Base-by-base conservation (phyloP, 2,888 invertebrate species). In the Zhuqinia jingwanae region DNA sequence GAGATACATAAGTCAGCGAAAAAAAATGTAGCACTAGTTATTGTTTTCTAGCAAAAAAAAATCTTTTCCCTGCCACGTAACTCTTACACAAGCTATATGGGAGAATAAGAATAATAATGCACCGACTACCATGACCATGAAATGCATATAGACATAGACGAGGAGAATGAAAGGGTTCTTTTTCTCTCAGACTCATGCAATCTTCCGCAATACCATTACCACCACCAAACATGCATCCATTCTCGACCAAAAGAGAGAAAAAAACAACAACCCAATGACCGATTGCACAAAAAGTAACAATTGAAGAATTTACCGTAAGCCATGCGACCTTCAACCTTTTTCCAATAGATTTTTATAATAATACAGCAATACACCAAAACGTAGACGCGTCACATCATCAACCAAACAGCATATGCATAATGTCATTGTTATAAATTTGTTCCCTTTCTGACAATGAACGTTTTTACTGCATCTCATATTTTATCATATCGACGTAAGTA, bases 381-480 rank as follows among this genome's bases (percentile, higher is more conserved):
- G 22, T 36, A 42, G 68, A 70, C 0, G 22, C 6, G 58, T 76
- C 56, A 76, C 45, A 36, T 76, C 56, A 58, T 76, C 15, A 36
- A 6, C 36, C n/a, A n/a, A 36, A 36, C 36, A 36, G 8, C 36
- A 36, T 36, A 56, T 76, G 76, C 76, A 76, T 76, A 76, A 76
- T 76, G 36, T 76, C 76, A 76, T 76, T 76, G 76, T 76, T 76
- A 76, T 42, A 76, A 36, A 58, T 76, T 42, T 58, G 17, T 50
- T 58, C 27, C 76, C 76, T 20, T 27, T 17, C 56, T 76, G 30
- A 58, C 42, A 42, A 58, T 76, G 36, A 76, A 36, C 76, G 15
- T 76, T 76, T 76, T 76, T 76, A 76, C 58, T 56, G 42, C 76
- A 76, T 56, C 76, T 22, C 56, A 76, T 76, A 76, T 76, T 76